Conservation (phyloP, 1,140 invertebrate genomes). For the Glossosoma conforme region DNA sequence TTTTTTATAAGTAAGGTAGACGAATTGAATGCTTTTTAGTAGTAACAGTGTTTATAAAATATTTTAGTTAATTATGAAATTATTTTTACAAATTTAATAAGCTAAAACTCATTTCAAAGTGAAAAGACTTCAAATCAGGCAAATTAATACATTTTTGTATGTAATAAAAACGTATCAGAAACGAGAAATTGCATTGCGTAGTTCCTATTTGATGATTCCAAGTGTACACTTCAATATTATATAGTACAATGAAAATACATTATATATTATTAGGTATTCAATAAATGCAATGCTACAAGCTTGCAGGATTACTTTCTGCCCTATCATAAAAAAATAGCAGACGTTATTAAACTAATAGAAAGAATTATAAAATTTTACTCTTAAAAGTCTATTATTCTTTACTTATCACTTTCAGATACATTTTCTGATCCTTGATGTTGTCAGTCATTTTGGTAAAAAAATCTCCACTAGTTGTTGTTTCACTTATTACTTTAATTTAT, state of each 20-base stretch:
- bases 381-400: slow-evolving; percentile 31
- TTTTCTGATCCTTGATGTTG: slow-evolving; percentile 31
- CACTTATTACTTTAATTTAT: slow-evolving; percentile 4
- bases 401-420: slow-evolving; percentile 33
- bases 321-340: slow-evolving; percentile 23
- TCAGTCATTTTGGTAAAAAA: slow-evolving; percentile 26
- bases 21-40: too few relatives aligned
- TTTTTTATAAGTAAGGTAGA: too few relatives aligned
- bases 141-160: too few relatives aligned
- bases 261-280: slow-evolving; percentile 16
- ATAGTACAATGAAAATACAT: too few relatives aligned
- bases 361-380: slow-evolving; percentile 32
- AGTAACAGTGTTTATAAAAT: too few relatives aligned
- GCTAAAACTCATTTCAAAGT: too few relatives aligned
- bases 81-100: too few relatives aligned
- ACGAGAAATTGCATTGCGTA: too few relatives aligned
- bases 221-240: slow-evolving; percentile 16
- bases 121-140: too few relatives aligned
- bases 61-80: too few relatives aligned
- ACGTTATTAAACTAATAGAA: slow-evolving; percentile 29
- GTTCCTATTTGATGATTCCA: too few relatives aligned
- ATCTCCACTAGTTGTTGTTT: slow-evolving; percentile 12
- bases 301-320: slow-evolving; percentile 23
- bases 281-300: slow-evolving; percentile 33
- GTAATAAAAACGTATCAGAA: too few relatives aligned